Percentiles rank a stretch among this genome's conserved stretches.
Evolutionary conservation across 2,113 vertebrate species (phyloP).

Genomic region (Pachyramphus minor): DNA sequence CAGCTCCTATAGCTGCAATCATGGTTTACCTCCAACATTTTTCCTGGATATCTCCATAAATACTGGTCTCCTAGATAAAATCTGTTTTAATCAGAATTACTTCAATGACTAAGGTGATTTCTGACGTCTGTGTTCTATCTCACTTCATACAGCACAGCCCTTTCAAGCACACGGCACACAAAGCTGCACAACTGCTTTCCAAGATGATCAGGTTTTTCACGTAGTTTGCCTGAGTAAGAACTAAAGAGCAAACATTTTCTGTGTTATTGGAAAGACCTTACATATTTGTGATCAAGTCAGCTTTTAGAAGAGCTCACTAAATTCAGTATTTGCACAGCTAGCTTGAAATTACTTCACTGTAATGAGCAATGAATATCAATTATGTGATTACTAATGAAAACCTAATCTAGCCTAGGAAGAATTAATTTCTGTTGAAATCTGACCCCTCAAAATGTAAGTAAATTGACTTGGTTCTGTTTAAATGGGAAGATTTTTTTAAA

Average conservation of each 20-base stretch:
- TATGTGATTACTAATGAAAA: conserved; percentile 44
- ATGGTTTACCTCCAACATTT: neutral
- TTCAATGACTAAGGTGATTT: neutral
- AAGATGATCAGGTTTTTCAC: neutral
- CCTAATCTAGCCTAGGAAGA: conserved; percentile 8
- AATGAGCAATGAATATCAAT: conserved; percentile 39
- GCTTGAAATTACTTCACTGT: neutral
- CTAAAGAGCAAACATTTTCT: neutral
- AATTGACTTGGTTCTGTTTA: conserved; percentile 33
- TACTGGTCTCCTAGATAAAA: neutral
- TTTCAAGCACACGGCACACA: neutral
- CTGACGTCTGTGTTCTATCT: neutral
- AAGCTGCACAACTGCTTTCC: neutral
- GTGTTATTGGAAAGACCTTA: neutral
- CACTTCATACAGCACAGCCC: neutral
- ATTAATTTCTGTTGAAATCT: conserved; percentile 52
- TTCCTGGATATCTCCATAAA: neutral
- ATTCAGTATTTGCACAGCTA: conserved; percentile 32
- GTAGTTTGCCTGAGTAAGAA: neutral
- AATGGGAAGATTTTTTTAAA: neutral
- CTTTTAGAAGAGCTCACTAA: neutral
- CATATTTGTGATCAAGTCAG: neutral
- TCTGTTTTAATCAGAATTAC: neutral
- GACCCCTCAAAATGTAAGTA: conserved; percentile 11
- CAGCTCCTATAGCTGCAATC: neutral